Conservation (phyloP, 2,888 invertebrate species). For the Caenorhabditis doughertyi region DNA sequence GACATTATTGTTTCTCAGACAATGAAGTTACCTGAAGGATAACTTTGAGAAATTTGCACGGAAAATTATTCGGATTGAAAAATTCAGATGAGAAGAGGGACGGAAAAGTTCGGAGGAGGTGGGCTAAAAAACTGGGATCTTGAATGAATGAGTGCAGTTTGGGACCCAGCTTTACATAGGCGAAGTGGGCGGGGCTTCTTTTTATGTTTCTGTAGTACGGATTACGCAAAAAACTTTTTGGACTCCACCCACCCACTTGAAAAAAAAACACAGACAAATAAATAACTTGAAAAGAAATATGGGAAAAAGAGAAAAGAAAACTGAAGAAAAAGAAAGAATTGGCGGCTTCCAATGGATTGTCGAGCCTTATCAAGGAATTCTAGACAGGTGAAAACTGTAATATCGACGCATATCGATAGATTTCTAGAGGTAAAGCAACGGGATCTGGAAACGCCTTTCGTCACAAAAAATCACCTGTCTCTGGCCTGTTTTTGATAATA, state of each 20-base stretch:
- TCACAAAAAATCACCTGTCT: slow-evolving; percentile 16
- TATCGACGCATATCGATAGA: slow-evolving; percentile 34
- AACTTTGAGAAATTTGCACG: not conserved
- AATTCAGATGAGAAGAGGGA: not conserved
- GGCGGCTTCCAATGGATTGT: not conserved
- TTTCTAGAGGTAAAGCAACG: slow-evolving; percentile 24
- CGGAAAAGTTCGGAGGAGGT: not conserved
- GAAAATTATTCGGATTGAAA: not conserved
- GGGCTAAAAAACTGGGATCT: not conserved
- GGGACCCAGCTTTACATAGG: not conserved
- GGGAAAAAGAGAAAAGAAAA: not conserved
- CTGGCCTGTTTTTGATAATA: not conserved
- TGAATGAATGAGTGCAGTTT: not conserved
- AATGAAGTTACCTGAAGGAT: slow-evolving; percentile 35
- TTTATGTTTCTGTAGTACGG: slow-evolving; percentile 49
- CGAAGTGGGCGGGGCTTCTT: slow-evolving; percentile 34
- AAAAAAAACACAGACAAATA: slow-evolving; percentile 8
- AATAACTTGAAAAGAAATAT: not conserved
- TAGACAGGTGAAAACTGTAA: slow-evolving; percentile 27
- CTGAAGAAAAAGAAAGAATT: not conserved
- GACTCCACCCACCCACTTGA: slow-evolving; percentile 27
- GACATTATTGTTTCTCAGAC: slow-evolving; percentile 30
- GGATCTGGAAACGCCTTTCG: slow-evolving; percentile 11
- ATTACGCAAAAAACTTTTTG: slow-evolving; percentile 9
- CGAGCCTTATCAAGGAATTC: slow-evolving; percentile 31